phyloP scores from a whole-genome alignment of 2,888 invertebrate species.

The Prostheceraeus crozeri region DNA sequence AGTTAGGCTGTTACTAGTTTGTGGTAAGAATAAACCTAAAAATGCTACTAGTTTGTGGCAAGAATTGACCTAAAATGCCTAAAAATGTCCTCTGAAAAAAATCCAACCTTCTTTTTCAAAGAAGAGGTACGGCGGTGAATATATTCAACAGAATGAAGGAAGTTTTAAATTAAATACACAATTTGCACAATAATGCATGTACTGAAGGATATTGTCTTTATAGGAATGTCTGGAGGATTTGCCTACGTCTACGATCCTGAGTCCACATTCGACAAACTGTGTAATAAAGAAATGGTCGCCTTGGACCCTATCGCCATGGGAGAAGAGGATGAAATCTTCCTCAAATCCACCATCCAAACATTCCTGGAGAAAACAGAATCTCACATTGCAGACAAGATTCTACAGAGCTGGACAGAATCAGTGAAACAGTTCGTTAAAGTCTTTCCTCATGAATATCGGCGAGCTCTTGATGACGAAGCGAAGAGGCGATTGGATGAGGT shows the following conservation, averaged over 20 bases:
- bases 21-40: too few relatives aligned
- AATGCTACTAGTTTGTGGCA: too few relatives aligned
- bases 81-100: too few relatives aligned
- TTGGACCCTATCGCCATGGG: slow-evolving; percentile 68
- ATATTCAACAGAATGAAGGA: too few relatives aligned
- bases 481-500: slow-evolving; percentile 41
- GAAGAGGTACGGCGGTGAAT: too few relatives aligned
- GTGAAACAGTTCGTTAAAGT: slow-evolving; percentile 80
- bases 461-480: slow-evolving; percentile 60
- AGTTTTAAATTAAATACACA: too few relatives aligned
- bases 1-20: too few relatives aligned
- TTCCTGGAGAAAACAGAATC: slow-evolving; percentile 82
- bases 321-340: slow-evolving; percentile 68
- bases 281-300: slow-evolving; percentile 91
- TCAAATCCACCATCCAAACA: slow-evolving; percentile 71
- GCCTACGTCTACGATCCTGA: slow-evolving; percentile 82
- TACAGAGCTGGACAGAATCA: slow-evolving; percentile 71
- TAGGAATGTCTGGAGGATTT: slow-evolving; percentile 74
- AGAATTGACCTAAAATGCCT: too few relatives aligned
- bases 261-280: slow-evolving; percentile 62
- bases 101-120: too few relatives aligned
- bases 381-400: slow-evolving; percentile 64
- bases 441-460: slow-evolving; percentile 91
- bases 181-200: too few relatives aligned
- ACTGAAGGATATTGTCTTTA: too few relatives aligned